A percentile compares a stretch with the other conserved stretches of the same genome.
These are phyloP conservation scores for Antheraea yamamai DNA, from an alignment of 2,888 invertebrate species.

Conservation along the genomic window DNA sequence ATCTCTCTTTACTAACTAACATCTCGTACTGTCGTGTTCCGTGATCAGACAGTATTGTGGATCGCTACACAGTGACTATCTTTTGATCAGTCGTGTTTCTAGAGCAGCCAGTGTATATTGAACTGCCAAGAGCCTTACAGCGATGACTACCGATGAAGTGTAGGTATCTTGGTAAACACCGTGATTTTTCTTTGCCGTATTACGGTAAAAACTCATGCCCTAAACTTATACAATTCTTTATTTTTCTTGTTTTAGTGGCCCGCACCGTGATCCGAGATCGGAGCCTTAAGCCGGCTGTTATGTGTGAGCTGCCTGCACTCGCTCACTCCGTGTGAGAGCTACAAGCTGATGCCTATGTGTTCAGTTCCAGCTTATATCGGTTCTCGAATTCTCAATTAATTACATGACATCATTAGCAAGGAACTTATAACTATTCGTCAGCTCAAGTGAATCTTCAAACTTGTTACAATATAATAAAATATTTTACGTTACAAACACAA, in stretches of 20 bases:
- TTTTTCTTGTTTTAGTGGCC: slow-evolving; percentile 22
- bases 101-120: too few species aligned
- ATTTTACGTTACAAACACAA: neutral
- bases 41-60: too few species aligned
- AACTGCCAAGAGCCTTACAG: too few species aligned
- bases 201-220: neutral
- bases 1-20: too few species aligned
- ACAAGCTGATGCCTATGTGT: slow-evolving; percentile 28
- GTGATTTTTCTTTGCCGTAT: too few species aligned
- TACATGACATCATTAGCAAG: neutral
- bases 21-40: too few species aligned
- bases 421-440: neutral
- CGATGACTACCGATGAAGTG: too few species aligned
- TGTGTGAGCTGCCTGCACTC: slow-evolving; percentile 39
- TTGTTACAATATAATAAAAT: neutral
- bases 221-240: neutral
- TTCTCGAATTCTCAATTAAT: slow-evolving; percentile 23
- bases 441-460: neutral
- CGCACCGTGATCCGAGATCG: slow-evolving; percentile 23
- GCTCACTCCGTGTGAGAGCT: slow-evolving; percentile 22
- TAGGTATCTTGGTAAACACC: too few species aligned
- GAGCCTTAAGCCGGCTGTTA: slow-evolving; percentile 63
- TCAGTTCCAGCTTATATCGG: slow-evolving; percentile 33
- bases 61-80: too few species aligned
- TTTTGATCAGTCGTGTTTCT: too few species aligned